Base-by-base conservation (phyloP, 2,888 invertebrate genomes). In the Cheiracanthium punctorium region DNA sequence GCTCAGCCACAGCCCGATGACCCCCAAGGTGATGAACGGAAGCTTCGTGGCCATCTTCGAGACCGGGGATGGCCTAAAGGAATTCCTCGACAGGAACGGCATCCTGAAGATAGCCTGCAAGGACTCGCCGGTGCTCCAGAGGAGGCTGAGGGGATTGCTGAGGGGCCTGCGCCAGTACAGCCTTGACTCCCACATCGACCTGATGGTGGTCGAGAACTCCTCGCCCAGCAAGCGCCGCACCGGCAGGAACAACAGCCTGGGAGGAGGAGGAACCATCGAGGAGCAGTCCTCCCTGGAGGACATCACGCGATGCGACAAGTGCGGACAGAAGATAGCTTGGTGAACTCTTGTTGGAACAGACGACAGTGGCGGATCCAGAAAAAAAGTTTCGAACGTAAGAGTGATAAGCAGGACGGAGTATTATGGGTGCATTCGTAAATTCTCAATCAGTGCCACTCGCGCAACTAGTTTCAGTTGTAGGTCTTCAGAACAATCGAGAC, bases 1-100 rank as follows among this genome's bases (percentile, higher is more conserved):
- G 30, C 93, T 98, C 72, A 96, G 98, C 73, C 98, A 98, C 92
- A 96, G 97, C 1, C 98, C 98, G 0, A 96, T 97, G 95, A 97
- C 97, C 5, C 98, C 98, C 0, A 98, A 98, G 93, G 96, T 98
- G 74, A 88, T 98, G 1, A 97, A 98, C 90, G 97, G 97, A 2
- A 97, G 96, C 71, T 97, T 97, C 92, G 97, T 95, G 0, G 97
- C 97, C 32, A 95, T 97, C 88, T 96, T 96, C 90, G 97, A 97
- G 20, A 95, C 95, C 84, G 94, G 94, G 72, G 95, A 95, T 90
- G 90, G 20, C 32, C 33, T 84, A 0, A 65, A 52, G 17, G 95
- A 95, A 72, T 95, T 95, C 90, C 94, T 95, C 58, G 94, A 94
- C 90, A 95, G 95, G 20, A 94, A 95, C 89, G 94, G 94, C 0